These are phyloP conservation scores for Macroglossus sobrinus DNA, from an alignment of 2,113 vertebrate species.

Conservation along the genomic window DNA sequence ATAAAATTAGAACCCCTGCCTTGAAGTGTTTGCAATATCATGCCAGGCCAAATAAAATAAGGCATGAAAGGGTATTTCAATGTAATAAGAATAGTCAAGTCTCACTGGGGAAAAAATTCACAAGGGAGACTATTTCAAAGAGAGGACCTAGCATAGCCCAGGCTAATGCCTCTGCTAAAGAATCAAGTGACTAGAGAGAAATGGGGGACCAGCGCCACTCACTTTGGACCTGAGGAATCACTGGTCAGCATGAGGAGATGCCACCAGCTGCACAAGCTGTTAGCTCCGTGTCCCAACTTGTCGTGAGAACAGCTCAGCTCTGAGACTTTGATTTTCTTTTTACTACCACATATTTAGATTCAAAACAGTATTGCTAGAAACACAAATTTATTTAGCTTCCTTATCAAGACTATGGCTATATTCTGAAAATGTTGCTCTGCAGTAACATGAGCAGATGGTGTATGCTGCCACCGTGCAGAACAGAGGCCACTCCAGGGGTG, in stretches of 20 bases:
- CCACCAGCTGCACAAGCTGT: background rate
- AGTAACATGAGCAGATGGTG: no score
- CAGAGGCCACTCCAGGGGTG: background rate
- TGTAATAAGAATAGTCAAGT: background rate
- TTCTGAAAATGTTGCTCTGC: background rate
- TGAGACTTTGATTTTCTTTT: background rate
- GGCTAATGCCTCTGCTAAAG: background rate
- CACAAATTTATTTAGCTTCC: background rate
- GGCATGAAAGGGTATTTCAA: background rate
- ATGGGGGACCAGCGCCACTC: rapidly evolving
- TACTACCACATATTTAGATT: background rate
- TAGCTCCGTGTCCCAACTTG: background rate
- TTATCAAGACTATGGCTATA: background rate
- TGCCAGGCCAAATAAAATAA: background rate
- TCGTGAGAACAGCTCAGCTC: background rate
- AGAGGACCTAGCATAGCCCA: background rate
- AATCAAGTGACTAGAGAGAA: background rate
- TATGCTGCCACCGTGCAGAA: no score
- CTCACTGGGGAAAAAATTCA: background rate
- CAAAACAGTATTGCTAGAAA: background rate
- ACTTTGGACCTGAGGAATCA: background rate
- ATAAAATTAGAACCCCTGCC: slow-evolving; percentile 32
- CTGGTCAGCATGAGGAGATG: background rate
- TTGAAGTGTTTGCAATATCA: background rate
- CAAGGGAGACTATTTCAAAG: background rate